Percentiles rank a stretch among this genome's conserved stretches.
phyloP scores from a whole-genome alignment of 2,797 vertebrate genomes.

The Darevskia nairensis region DNA sequence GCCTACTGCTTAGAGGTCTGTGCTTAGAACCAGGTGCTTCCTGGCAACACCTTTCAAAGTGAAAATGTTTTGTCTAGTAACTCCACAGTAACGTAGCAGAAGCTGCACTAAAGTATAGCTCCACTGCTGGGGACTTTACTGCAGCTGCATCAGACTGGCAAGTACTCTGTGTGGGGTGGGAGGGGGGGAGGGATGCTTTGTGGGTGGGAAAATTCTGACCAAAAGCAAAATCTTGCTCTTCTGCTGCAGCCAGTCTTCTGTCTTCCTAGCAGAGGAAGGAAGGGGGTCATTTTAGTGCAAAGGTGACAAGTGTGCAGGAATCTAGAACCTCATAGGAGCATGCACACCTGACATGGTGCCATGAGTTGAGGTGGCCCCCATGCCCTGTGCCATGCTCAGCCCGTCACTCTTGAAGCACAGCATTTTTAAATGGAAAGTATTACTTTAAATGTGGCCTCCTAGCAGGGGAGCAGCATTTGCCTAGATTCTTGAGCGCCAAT shows the following conservation, averaged over 20 bases:
- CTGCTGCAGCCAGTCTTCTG: constrained; percentile 78
- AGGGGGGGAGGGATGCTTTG: constrained; percentile 63
- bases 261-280: constrained; percentile 67
- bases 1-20: background rate
- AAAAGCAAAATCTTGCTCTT: constrained; percentile 75
- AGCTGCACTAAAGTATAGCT: constrained; percentile 82
- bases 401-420: constrained; percentile 82
- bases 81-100: constrained; percentile 78
- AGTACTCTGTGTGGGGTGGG: constrained; percentile 66
- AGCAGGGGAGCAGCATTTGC: constrained; percentile 77
- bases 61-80: constrained; percentile 68
- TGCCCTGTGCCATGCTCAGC: constrained; percentile 72
- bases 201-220: constrained; percentile 74
- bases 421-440: constrained; percentile 76
- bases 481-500: constrained; percentile 62
- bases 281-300: constrained; percentile 74
- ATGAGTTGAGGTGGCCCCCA: constrained; percentile 58
- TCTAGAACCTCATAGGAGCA: constrained; percentile 59
- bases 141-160: constrained; percentile 71
- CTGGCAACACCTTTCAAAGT: constrained; percentile 54
- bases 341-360: constrained; percentile 31
- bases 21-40: constrained; percentile 65
- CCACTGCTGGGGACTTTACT: constrained; percentile 62
- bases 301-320: constrained; percentile 63
- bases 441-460: constrained; percentile 76